Conservation (phyloP, 2,888 invertebrate species). For the Noctua janthe region DNA sequence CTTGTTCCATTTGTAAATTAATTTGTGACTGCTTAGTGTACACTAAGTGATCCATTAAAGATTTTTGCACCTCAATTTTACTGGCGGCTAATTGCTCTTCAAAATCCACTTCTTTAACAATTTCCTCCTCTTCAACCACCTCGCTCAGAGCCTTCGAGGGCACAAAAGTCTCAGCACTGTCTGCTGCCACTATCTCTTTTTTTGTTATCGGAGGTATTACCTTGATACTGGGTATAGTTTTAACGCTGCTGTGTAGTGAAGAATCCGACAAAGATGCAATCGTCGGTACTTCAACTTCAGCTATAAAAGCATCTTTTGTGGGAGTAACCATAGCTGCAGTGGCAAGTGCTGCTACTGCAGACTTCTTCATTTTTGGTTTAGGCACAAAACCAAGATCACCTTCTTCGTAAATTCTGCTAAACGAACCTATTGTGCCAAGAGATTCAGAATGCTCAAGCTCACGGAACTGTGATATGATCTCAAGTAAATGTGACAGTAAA, state of each 20-base stretch:
- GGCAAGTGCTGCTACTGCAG: constrained; percentile 66
- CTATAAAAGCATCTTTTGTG: constrained; percentile 65
- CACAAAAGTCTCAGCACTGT: constrained; percentile 50
- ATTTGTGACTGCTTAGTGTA: constrained; percentile 17
- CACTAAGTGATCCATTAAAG: constrained; percentile 49
- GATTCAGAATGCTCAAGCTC: constrained; percentile 84
- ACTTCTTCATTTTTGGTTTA: constrained; percentile 79
- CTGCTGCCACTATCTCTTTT: neutral
- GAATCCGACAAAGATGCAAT: constrained; percentile 39
- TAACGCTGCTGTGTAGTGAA: constrained; percentile 39
- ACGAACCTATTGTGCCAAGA: constrained; percentile 85
- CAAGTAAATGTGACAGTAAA: constrained; percentile 90
- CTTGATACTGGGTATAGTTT: constrained; percentile 60
- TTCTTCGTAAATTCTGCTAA: constrained; percentile 90
- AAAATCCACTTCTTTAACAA: constrained; percentile 12
- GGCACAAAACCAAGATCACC: constrained; percentile 93
- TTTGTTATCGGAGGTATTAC: constrained; percentile 37
- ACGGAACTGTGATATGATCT: constrained; percentile 86
- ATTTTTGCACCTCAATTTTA: constrained; percentile 58
- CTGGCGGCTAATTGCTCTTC: constrained; percentile 56
- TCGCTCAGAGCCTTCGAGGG: constrained; percentile 25
- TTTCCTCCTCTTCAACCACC: constrained; percentile 25
- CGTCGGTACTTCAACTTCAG: constrained; percentile 65
- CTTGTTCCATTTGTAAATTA: constrained; percentile 13
- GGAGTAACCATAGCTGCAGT: neutral